These are phyloP conservation scores for Saxicola maurus DNA, from an alignment of 2,797 vertebrate genomes.

Conservation along the genomic window DNA sequence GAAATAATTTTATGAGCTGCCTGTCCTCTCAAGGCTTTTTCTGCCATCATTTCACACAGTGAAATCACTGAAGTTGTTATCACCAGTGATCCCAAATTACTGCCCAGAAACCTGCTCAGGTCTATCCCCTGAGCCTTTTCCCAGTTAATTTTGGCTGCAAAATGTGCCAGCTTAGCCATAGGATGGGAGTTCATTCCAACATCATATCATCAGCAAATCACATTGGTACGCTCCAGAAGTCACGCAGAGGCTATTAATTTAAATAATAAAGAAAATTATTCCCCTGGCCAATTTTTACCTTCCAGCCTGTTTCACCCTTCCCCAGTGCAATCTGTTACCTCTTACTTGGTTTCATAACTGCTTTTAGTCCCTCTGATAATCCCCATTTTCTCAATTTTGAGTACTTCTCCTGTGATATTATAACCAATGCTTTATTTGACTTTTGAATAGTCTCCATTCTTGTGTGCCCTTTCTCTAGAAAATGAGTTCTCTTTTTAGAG, in stretches of 20 bases:
- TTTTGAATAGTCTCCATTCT: not conserved
- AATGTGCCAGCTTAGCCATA: not conserved
- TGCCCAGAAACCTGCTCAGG: not conserved
- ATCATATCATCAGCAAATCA: not conserved
- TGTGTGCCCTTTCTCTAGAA: not conserved
- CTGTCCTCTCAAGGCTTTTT: not conserved
- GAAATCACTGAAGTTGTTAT: not conserved
- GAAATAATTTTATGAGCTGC: not conserved
- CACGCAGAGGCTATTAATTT: slow-evolving; percentile 1
- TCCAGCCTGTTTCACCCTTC: not conserved
- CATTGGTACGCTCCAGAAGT: not conserved
- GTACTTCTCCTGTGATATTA: not conserved
- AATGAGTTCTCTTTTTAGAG: not conserved
- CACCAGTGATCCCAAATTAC: not conserved
- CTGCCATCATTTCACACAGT: not conserved
- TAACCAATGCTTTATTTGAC: not conserved
- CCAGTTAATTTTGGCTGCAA: not conserved
- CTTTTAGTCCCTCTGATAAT: not conserved
- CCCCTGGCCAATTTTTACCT: not conserved
- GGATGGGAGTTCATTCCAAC: not conserved
- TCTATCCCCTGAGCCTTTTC: accelerated
- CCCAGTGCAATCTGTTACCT: not conserved
- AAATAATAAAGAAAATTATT: slow-evolving; percentile 33
- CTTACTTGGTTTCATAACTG: not conserved
- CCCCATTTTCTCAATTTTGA: not conserved